Conservation (phyloP, 2,113 vertebrate species). For the Noturus placidus region DNA sequence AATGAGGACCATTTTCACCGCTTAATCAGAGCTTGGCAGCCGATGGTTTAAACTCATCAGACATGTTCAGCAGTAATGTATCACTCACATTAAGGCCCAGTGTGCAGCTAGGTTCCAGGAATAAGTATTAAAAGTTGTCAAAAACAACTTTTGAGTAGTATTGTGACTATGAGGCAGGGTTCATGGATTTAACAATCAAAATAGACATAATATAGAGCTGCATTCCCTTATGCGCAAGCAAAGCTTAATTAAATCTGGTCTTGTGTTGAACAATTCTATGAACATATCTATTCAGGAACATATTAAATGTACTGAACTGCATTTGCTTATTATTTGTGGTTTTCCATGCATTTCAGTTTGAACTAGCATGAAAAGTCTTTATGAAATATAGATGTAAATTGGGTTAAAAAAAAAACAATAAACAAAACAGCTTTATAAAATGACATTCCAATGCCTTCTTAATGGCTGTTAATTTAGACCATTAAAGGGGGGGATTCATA, state of each 20-base stretch:
- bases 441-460: background rate
- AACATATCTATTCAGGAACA: background rate
- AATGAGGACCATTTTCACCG: conserved; percentile 60
- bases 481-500: background rate
- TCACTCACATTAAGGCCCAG: conserved; percentile 1
- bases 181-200: background rate
- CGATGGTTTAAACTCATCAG: conserved; percentile 54
- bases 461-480: background rate
- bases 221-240: background rate
- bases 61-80: conserved; percentile 56
- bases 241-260: background rate
- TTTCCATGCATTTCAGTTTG: background rate
- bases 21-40: conserved; percentile 53
- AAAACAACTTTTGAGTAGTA: no score
- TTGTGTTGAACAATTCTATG: background rate
- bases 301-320: background rate
- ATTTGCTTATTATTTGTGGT: background rate
- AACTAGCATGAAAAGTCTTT: background rate
- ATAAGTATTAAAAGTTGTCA: conserved; percentile 6
- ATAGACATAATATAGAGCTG: background rate
- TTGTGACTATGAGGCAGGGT: background rate
- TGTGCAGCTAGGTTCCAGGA: background rate
- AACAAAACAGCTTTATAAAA: background rate
- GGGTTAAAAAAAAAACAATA: background rate
- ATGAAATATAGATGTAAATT: background rate